Evolutionary conservation across 2,113 vertebrate genomes (phyloP).

Genomic region (Benthochromis sp.): DNA sequence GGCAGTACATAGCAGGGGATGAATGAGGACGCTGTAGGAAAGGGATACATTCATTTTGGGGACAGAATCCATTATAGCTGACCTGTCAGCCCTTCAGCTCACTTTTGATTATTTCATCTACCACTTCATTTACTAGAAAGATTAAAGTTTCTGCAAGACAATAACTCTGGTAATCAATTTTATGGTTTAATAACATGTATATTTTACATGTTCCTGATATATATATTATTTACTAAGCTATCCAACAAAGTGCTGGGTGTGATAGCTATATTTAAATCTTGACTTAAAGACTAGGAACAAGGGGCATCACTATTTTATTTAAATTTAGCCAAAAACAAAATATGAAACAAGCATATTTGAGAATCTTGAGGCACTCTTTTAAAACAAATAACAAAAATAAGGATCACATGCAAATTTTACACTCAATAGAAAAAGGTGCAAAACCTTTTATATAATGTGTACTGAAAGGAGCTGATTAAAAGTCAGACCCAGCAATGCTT

Average conservation of each 20-base stretch:
- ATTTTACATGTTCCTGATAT: constrained; percentile 17
- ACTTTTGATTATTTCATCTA: constrained; percentile 44
- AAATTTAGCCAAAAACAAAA: not conserved
- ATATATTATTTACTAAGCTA: not conserved
- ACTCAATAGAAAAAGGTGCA: not conserved
- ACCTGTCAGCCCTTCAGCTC: constrained; percentile 56
- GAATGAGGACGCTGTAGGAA: not conserved
- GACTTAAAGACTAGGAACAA: not conserved
- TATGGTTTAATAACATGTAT: constrained; percentile 20
- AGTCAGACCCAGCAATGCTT: not conserved
- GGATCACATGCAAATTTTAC: not conserved
- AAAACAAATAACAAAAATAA: not conserved
- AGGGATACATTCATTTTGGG: constrained; percentile 41
- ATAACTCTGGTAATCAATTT: constrained; percentile 50
- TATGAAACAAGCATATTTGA: not conserved
- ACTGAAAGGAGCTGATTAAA: not conserved
- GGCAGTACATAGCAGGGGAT: not conserved
- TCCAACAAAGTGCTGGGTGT: not conserved
- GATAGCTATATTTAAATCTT: not conserved
- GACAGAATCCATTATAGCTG: constrained; percentile 58
- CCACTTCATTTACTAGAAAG: constrained; percentile 35
- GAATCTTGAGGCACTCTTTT: not conserved
- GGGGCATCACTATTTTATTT: accelerated
- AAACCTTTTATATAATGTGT: not conserved
- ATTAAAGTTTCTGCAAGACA: constrained; percentile 45